phyloP scores from a whole-genome alignment of 1,140 invertebrate species.

The Drosophila ananassae region DNA sequence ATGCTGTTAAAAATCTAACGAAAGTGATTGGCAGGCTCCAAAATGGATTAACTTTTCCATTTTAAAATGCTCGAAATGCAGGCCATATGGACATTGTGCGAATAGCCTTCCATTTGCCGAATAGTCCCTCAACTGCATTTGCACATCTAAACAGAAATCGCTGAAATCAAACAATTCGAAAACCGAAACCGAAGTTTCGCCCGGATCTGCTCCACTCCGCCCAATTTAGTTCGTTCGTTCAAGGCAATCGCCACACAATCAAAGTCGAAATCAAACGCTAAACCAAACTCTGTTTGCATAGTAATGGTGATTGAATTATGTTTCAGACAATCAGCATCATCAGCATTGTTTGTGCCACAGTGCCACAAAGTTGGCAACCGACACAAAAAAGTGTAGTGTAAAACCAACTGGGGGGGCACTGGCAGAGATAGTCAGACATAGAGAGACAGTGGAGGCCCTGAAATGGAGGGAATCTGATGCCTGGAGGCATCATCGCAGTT shows the following conservation, averaged over 20 bases:
- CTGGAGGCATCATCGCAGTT: conserved; percentile 33
- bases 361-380: conserved; percentile 36
- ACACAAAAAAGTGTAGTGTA: conserved; percentile 5
- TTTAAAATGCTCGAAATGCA: not conserved
- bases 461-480: conserved; percentile 22
- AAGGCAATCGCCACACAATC: conserved; percentile 47
- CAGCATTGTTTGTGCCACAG: conserved; percentile 51
- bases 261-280: conserved; percentile 50
- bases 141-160: conserved; percentile 27
- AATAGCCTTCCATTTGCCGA: not conserved
- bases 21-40: not conserved
- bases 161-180: conserved; percentile 36
- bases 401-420: conserved; percentile 18
- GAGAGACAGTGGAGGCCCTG: conserved; percentile 14
- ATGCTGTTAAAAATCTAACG: too few species aligned
- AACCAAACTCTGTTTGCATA: conserved; percentile 53
- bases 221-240: conserved; percentile 42
- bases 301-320: conserved; percentile 55
- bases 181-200: conserved; percentile 28
- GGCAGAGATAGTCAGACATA: conserved; percentile 25
- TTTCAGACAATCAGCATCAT: conserved; percentile 53
- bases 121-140: conserved; percentile 14
- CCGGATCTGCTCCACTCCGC: not conserved
- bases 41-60: not conserved
- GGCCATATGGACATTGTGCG: not conserved